A percentile compares a stretch with the other conserved stretches of the same genome.
Evolutionary conservation across 2,797 vertebrate genomes (phyloP).

Genomic region (Decapterus maruadsi): DNA sequence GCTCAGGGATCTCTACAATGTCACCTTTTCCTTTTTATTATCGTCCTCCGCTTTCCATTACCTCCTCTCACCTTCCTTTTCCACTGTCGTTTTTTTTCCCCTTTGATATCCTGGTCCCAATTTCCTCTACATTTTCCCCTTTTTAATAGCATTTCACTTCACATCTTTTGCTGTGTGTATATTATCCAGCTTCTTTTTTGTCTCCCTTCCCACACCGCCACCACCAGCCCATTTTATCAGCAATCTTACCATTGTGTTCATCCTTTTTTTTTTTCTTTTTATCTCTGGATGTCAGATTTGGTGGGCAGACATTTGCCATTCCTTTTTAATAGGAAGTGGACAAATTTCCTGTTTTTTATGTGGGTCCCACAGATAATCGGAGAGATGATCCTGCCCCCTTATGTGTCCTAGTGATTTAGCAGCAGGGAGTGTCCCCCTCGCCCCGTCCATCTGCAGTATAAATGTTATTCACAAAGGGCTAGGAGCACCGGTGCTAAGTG

Average conservation of each 20-base stretch:
- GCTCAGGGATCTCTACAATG: slow-evolving; percentile 49
- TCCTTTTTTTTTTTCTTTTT: neutral
- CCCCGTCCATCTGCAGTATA: slow-evolving; percentile 37
- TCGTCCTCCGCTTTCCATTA: slow-evolving; percentile 22
- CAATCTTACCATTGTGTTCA: neutral
- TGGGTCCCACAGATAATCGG: slow-evolving; percentile 30
- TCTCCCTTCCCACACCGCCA: neutral
- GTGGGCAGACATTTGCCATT: slow-evolving; percentile 12
- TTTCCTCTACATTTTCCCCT: neutral
- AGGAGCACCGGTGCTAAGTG: slow-evolving; percentile 42
- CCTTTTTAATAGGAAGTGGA: slow-evolving; percentile 21
- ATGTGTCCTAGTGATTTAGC: slow-evolving; percentile 39
- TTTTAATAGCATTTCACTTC: neutral
- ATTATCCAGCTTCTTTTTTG: neutral
- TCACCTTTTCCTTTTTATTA: slow-evolving; percentile 44
- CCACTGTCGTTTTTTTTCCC: neutral
- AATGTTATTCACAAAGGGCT: slow-evolving; percentile 59
- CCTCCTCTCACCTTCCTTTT: slow-evolving; percentile 10
- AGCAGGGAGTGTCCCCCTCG: slow-evolving; percentile 31
- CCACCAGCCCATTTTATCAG: slow-evolving; percentile 15
- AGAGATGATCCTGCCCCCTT: slow-evolving; percentile 22
- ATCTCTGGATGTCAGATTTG: neutral
- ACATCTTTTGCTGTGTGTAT: neutral
- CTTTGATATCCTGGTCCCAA: neutral
- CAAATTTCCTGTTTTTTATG: slow-evolving; percentile 15